phyloP scores from a whole-genome alignment of 2,113 vertebrate genomes.

The Grantiella picta region DNA sequence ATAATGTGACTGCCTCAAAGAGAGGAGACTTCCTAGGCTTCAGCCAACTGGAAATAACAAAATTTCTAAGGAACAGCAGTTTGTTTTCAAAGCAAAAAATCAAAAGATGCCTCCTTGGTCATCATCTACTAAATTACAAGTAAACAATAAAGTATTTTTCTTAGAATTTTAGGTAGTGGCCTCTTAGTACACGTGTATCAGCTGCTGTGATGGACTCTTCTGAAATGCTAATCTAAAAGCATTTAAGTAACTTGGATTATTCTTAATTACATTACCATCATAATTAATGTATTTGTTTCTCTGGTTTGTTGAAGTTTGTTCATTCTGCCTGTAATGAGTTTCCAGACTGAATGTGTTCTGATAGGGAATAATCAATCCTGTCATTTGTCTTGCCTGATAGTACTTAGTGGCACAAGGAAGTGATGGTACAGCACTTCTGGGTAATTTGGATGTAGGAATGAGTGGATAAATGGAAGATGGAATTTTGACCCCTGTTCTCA shows the following conservation, averaged over 20 bases:
- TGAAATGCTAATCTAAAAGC: neutral
- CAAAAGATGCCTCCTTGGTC: neutral
- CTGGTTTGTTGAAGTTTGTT: neutral
- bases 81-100: neutral
- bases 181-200: neutral
- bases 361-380: neutral
- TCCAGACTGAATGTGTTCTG: neutral
- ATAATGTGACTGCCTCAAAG: neutral
- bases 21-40: neutral
- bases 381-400: neutral
- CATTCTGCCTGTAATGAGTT: neutral
- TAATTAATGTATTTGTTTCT: neutral
- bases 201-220: neutral
- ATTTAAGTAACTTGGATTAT: neutral
- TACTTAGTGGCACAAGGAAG: neutral
- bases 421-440: neutral
- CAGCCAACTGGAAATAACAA: neutral
- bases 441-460: neutral
- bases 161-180: neutral
- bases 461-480: neutral
- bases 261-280: neutral
- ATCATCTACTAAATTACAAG: neutral
- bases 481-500: neutral
- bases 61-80: neutral
- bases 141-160: neutral